Percentiles rank a stretch among this genome's conserved stretches.
Evolutionary conservation across 1,140 invertebrate genomes (phyloP).

Genomic region (Gonioctena quinquepunctata): DNA sequence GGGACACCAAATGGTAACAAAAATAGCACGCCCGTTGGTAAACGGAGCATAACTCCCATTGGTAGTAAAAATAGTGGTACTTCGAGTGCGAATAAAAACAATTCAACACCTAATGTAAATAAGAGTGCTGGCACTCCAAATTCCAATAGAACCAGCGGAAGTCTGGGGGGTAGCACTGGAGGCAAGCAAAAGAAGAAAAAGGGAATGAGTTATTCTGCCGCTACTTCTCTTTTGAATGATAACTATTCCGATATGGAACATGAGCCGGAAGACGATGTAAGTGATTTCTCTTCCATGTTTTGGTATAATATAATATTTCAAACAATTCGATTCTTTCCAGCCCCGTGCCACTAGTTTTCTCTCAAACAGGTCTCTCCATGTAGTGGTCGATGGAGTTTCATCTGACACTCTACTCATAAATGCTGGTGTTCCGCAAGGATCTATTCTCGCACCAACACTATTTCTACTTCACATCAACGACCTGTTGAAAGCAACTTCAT

Average conservation of each 20-base stretch:
- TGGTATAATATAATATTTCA: too few species aligned
- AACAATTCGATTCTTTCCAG: too few species aligned
- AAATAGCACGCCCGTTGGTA: background rate
- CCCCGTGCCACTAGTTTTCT: too few species aligned
- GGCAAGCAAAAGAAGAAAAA: background rate
- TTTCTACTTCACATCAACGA: too few species aligned
- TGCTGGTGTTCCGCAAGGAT: too few species aligned
- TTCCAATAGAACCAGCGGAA: background rate
- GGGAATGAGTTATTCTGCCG: constrained; percentile 47
- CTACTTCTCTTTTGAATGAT: constrained; percentile 57
- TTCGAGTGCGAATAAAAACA: background rate
- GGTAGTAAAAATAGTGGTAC: background rate
- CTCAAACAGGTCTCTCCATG: too few species aligned
- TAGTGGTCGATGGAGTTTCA: too few species aligned
- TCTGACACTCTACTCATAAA: too few species aligned
- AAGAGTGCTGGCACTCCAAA: background rate
- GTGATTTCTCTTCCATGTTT: too few species aligned
- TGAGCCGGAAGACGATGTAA: constrained; percentile 39
- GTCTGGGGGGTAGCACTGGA: background rate
- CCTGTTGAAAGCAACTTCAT: too few species aligned
- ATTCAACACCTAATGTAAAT: background rate
- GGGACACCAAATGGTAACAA: background rate
- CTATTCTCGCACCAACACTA: too few species aligned
- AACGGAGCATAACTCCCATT: background rate
- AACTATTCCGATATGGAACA: constrained; percentile 55